These are phyloP conservation scores for Heliconius ismenius DNA, from an alignment of 2,888 invertebrate species.

Conservation along the genomic window DNA sequence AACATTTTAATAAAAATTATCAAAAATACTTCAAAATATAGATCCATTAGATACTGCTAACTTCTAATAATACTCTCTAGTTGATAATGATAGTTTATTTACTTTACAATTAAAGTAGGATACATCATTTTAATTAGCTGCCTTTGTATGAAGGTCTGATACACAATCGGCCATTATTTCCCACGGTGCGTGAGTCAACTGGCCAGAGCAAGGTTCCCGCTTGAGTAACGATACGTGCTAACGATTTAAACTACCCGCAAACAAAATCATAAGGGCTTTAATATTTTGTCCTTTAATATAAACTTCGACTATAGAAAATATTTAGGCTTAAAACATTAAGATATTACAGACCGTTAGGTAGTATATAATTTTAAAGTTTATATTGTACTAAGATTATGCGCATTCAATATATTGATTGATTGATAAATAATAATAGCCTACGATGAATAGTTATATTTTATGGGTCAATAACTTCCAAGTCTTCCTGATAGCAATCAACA, in stretches of 20 bases:
- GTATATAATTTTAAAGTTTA: background rate
- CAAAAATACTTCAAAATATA: background rate
- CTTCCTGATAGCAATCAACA: constrained; percentile 70
- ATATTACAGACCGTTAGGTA: background rate
- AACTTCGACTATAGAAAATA: background rate
- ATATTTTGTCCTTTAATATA: constrained; percentile 39
- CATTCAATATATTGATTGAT: background rate
- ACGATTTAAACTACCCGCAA: constrained; percentile 49
- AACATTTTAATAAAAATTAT: background rate
- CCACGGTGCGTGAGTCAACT: constrained; percentile 71
- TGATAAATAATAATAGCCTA: constrained; percentile 21
- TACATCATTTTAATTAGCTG: constrained; percentile 37
- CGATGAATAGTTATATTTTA: constrained; percentile 31
- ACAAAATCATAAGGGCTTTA: constrained; percentile 55
- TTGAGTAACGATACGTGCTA: constrained; percentile 71
- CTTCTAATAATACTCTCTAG: background rate
- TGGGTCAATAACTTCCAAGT: constrained; percentile 39
- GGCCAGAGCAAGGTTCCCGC: constrained; percentile 64
- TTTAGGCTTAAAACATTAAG: background rate
- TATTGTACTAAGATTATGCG: background rate
- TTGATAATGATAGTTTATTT: constrained; percentile 7
- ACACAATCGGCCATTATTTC: constrained; percentile 52
- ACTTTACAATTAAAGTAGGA: constrained; percentile 32
- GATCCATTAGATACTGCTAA: background rate
- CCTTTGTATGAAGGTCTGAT: constrained; percentile 44